Evolutionary conservation across 2,888 invertebrate species (phyloP).

Genomic region (Baccha elongata): DNA sequence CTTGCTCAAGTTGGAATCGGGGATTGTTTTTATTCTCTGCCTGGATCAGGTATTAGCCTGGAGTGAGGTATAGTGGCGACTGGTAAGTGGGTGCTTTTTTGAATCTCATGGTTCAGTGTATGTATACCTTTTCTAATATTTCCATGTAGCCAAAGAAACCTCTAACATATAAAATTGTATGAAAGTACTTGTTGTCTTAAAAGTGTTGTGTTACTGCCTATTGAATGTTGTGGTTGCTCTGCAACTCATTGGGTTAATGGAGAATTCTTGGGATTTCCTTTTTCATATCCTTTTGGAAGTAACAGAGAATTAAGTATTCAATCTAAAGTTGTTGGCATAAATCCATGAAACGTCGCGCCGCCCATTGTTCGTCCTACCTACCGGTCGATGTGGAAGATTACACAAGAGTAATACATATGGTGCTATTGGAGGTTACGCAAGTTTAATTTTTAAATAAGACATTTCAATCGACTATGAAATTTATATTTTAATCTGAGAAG

Average conservation of each 20-base stretch:
- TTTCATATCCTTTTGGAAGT: conserved; percentile 19
- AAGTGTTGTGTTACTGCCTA: conserved; percentile 53
- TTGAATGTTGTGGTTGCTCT: conserved; percentile 42
- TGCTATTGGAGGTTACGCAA: conserved; percentile 46
- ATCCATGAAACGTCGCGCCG: conserved; percentile 57
- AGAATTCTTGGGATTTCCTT: conserved; percentile 44
- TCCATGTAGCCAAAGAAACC: conserved; percentile 1
- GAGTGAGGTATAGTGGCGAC: neutral
- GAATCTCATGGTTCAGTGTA: conserved; percentile 35
- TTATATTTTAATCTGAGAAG: too few species aligned
- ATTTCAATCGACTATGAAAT: conserved; percentile 54
- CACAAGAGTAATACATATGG: conserved; percentile 2
- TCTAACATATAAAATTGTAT: conserved; percentile 9
- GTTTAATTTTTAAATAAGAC: conserved; percentile 59
- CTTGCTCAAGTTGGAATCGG: neutral
- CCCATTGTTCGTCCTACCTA: conserved; percentile 61
- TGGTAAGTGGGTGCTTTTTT: conserved; percentile 57
- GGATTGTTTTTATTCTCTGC: neutral
- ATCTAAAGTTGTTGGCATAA: conserved; percentile 69
- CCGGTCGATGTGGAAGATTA: conserved; percentile 6
- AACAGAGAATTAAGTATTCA: conserved; percentile 64
- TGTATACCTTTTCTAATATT: conserved; percentile 60
- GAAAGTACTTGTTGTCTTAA: conserved; percentile 46
- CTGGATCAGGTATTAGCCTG: conserved; percentile 25
- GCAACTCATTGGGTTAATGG: conserved; percentile 46